A percentile compares a stretch with the other conserved stretches of the same genome.
phyloP scores from a whole-genome alignment of 2,797 vertebrate species.

The Sebastes reedi region DNA sequence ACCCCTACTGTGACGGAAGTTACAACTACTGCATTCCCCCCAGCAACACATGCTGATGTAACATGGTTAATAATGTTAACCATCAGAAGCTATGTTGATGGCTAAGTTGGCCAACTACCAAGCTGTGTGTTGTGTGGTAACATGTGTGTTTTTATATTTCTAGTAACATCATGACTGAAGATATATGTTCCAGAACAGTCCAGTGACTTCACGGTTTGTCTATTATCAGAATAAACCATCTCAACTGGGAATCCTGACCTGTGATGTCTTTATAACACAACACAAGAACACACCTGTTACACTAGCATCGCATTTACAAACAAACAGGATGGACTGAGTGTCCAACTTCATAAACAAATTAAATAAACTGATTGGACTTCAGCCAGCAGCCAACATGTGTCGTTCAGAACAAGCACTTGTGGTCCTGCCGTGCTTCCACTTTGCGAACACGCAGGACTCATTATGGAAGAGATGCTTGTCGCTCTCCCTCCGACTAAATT shows the following conservation, averaged over 20 bases:
- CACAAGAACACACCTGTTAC: too few species aligned
- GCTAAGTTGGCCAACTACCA: too few species aligned
- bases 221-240: background rate
- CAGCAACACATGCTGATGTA: background rate
- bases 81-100: too few species aligned
- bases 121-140: too few species aligned
- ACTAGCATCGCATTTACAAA: slow-evolving; percentile 15
- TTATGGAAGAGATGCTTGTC: slow-evolving; percentile 37
- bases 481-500: slow-evolving; percentile 55
- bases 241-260: too few species aligned
- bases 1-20: background rate
- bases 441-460: slow-evolving; percentile 29
- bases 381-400: slow-evolving; percentile 37
- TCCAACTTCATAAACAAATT: slow-evolving; percentile 35
- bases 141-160: too few species aligned
- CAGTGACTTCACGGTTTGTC: accelerated
- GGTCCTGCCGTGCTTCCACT: slow-evolving; percentile 38
- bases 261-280: too few species aligned
- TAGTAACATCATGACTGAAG: too few species aligned
- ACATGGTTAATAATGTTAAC: too few species aligned
- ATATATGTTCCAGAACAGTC: too few species aligned
- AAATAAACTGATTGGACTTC: slow-evolving; percentile 17
- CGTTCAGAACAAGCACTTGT: slow-evolving; percentile 28
- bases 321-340: slow-evolving; percentile 19
- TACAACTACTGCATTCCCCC: slow-evolving; percentile 9